These are phyloP conservation scores for Chaetogeoica ovagalla DNA, from an alignment of 2,888 invertebrate genomes.

Conservation along the genomic window DNA sequence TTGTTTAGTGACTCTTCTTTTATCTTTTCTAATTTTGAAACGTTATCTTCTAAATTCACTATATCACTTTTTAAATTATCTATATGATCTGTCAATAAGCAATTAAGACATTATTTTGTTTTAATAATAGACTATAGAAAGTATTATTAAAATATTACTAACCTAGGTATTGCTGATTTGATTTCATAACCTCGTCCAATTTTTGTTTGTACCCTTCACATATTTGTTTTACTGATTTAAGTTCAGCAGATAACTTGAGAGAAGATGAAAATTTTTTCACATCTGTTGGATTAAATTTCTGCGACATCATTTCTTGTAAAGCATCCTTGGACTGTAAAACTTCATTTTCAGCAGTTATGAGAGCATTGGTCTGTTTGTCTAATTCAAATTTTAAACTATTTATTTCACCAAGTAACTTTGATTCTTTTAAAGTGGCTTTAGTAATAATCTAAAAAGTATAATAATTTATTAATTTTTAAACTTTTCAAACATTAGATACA, in stretches of 20 bases:
- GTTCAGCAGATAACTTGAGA: slow-evolving; percentile 38
- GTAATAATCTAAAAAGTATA: slow-evolving; percentile 2
- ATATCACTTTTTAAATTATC: slow-evolving; percentile 62
- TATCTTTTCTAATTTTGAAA: slow-evolving; percentile 70
- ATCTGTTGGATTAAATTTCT: slow-evolving; percentile 37
- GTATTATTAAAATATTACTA: background rate
- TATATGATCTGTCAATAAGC: slow-evolving; percentile 56
- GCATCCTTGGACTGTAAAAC: slow-evolving; percentile 24
- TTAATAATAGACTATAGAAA: slow-evolving; percentile 11
- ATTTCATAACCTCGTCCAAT: slow-evolving; percentile 11
- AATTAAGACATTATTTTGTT: slow-evolving; percentile 1
- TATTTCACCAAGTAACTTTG: slow-evolving; percentile 22
- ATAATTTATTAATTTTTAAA: background rate
- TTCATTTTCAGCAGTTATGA: slow-evolving; percentile 39
- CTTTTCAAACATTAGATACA: background rate
- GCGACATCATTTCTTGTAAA: slow-evolving; percentile 25
- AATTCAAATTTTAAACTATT: slow-evolving; percentile 31
- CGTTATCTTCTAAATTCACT: slow-evolving; percentile 64
- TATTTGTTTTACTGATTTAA: slow-evolving; percentile 37
- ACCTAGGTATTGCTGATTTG: slow-evolving; percentile 31
- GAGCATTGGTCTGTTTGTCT: slow-evolving; percentile 13
- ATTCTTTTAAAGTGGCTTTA: slow-evolving; percentile 18
- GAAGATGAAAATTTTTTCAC: slow-evolving; percentile 19
- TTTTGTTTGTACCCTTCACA: slow-evolving; percentile 32
- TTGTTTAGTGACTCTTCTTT: slow-evolving; percentile 79